Evolutionary conservation across 2,888 invertebrate genomes (phyloP).

Genomic region (Andrena bicolor): DNA sequence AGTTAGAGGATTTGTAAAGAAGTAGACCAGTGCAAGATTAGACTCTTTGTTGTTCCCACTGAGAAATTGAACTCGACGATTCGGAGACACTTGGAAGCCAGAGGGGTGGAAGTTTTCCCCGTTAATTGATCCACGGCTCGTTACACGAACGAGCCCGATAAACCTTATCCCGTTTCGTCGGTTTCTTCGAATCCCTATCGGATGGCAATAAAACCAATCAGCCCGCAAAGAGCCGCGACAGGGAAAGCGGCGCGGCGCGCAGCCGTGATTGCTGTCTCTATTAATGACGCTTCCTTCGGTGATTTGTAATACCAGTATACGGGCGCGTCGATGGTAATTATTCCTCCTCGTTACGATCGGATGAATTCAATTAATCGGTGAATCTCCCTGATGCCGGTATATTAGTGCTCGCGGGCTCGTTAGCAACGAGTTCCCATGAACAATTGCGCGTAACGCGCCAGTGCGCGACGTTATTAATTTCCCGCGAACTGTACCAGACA

Average conservation of each 20-base stretch:
- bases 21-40: no score
- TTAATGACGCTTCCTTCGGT: constrained; percentile 65
- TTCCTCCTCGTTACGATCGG: constrained; percentile 72
- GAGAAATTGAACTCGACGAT: no score
- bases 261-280: constrained; percentile 56
- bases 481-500: constrained; percentile 7
- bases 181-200: constrained; percentile 44
- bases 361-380: constrained; percentile 73
- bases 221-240: constrained; percentile 22
- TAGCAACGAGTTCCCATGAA: constrained; percentile 60
- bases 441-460: constrained; percentile 26
- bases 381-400: constrained; percentile 47
- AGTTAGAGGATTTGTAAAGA: no score
- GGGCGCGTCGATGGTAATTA: constrained; percentile 72
- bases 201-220: constrained; percentile 57
- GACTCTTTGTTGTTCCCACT: no score
- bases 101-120: not conserved
- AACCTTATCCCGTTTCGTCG: constrained; percentile 14
- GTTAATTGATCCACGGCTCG: not conserved
- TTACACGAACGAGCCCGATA: constrained; percentile 17
- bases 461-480: constrained; percentile 24
- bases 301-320: constrained; percentile 74
- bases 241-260: not conserved
- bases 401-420: constrained; percentile 55
- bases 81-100: not conserved